Percentiles rank a stretch among this genome's conserved stretches.
Evolutionary conservation across 2,888 invertebrate genomes (phyloP).

Genomic region (Cephus spinipes): DNA sequence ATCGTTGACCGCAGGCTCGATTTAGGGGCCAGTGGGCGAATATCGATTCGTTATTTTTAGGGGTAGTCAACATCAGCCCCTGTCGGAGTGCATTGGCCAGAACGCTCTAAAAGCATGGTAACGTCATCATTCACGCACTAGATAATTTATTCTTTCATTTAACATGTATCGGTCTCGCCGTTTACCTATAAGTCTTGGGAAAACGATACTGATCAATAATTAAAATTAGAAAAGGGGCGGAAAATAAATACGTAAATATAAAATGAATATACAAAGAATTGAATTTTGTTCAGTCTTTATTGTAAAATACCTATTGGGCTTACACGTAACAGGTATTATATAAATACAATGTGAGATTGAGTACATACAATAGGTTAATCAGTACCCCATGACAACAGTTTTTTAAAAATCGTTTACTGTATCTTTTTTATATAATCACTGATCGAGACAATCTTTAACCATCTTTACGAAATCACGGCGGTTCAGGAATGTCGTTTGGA

Average conservation of each 20-base stretch:
- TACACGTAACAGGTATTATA: background rate
- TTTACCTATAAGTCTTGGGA: background rate
- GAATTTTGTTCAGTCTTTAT: background rate
- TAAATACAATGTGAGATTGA: background rate
- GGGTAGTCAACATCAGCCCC: slow-evolving; percentile 49
- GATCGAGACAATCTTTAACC: background rate
- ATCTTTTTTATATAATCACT: background rate
- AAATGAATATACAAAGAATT: background rate
- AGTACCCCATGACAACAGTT: background rate
- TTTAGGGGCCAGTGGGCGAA: slow-evolving; percentile 47
- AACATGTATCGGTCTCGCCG: background rate
- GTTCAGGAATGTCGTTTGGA: background rate
- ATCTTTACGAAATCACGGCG: background rate
- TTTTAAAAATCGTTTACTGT: background rate
- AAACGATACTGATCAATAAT: background rate
- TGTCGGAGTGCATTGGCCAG: slow-evolving; percentile 30
- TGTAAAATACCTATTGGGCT: background rate
- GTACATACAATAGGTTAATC: background rate
- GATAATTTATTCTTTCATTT: background rate
- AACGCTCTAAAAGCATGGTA: slow-evolving; percentile 40
- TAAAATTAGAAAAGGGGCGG: background rate
- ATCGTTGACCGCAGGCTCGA: slow-evolving; percentile 44
- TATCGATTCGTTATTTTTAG: slow-evolving; percentile 62
- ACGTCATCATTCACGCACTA: background rate
- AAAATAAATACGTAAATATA: background rate